A percentile compares a stretch with the other conserved stretches of the same genome.
These are phyloP conservation scores for Acridotheres tristis DNA, from an alignment of 2,797 vertebrate species.

Conservation along the genomic window DNA sequence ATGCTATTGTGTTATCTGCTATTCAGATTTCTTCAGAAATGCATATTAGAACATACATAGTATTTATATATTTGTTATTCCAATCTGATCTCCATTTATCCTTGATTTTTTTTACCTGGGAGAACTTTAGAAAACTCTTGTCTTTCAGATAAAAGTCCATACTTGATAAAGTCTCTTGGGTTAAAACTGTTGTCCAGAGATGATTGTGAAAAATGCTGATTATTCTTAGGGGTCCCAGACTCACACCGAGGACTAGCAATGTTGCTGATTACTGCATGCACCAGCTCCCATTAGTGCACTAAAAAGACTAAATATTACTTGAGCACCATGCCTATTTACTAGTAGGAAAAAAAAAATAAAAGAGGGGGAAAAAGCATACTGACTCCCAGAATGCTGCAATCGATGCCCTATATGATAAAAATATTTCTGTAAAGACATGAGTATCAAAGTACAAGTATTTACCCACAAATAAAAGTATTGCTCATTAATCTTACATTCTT, in stretches of 20 bases:
- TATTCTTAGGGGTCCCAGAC: neutral
- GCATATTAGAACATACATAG: neutral
- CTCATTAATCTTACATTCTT: neutral
- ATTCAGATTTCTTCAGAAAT: neutral
- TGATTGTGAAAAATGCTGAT: neutral
- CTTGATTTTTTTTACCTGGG: neutral
- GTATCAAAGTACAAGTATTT: neutral
- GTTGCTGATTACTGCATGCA: neutral
- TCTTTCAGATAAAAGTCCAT: neutral
- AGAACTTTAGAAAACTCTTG: neutral
- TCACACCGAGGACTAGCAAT: neutral
- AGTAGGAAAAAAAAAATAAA: neutral
- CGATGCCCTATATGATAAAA: neutral
- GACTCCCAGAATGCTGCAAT: neutral
- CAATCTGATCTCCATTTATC: neutral
- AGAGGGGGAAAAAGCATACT: fast-evolving
- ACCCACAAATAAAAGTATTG: neutral
- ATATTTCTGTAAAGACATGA: neutral
- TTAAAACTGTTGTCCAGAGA: neutral
- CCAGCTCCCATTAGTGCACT: neutral
- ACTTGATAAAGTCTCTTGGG: neutral
- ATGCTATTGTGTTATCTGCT: neutral
- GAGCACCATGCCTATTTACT: neutral
- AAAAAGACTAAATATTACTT: neutral
- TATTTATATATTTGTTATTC: neutral